Evolutionary conservation across 2,888 invertebrate species (phyloP).

Genomic region (Heliconius sara): DNA sequence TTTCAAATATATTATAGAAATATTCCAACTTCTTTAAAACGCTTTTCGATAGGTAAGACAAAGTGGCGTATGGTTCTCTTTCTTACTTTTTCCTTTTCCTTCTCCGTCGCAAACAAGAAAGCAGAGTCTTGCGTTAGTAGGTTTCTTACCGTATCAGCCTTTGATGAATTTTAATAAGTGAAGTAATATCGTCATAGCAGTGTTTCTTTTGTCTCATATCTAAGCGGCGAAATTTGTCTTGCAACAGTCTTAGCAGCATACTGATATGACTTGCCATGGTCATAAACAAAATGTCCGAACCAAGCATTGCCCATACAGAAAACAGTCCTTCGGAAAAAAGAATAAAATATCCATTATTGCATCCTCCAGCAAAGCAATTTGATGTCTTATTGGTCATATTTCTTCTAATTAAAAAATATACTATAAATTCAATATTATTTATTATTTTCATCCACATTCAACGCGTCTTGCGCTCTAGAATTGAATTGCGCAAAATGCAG

Average conservation of each 20-base stretch:
- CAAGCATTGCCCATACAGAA: conserved; percentile 69
- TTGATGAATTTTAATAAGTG: conserved; percentile 67
- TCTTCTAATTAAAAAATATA: too few species aligned
- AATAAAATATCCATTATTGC: conserved; percentile 3
- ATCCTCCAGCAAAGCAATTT: too few species aligned
- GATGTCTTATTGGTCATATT: too few species aligned
- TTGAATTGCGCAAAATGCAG: too few species aligned
- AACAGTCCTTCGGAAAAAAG: conserved; percentile 56
- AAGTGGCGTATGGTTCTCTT: neutral
- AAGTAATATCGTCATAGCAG: conserved; percentile 62
- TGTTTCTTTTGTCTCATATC: conserved; percentile 41
- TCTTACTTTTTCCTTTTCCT: neutral
- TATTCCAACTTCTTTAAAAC: too few species aligned
- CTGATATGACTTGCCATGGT: conserved; percentile 74
- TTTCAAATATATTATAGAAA: neutral
- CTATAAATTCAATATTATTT: too few species aligned
- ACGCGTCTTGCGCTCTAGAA: too few species aligned
- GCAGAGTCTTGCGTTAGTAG: neutral
- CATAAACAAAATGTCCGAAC: conserved; percentile 70
- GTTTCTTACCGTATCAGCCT: conserved; percentile 62
- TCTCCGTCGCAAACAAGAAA: neutral
- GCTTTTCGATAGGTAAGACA: neutral
- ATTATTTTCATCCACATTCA: too few species aligned
- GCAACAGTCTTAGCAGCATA: conserved; percentile 67
- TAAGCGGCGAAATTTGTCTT: conserved; percentile 64